These are phyloP conservation scores for Morpho deidamia DNA, from an alignment of 2,888 invertebrate species.

Conservation along the genomic window DNA sequence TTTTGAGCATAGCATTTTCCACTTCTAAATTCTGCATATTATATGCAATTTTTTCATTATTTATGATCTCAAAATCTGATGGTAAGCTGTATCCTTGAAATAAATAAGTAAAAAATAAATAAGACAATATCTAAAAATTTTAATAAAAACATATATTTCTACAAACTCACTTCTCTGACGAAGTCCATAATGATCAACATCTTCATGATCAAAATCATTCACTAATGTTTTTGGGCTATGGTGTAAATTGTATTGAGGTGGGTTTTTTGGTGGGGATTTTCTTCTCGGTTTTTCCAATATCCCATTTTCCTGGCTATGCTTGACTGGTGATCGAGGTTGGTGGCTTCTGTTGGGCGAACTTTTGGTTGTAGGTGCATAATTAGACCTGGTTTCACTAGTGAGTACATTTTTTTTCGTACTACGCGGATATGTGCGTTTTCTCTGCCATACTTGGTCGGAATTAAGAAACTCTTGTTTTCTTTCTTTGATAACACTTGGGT, in stretches of 20 bases:
- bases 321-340: slow-evolving; percentile 29
- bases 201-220: slow-evolving; percentile 36
- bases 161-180: slow-evolving; percentile 51
- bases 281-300: slow-evolving; percentile 22
- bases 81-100: slow-evolving; percentile 62
- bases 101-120: slow-evolving; percentile 28
- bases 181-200: slow-evolving; percentile 35
- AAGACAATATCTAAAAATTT: background rate
- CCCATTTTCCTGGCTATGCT: slow-evolving; percentile 31
- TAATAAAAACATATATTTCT: background rate
- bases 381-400: slow-evolving; percentile 38
- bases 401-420: slow-evolving; percentile 35
- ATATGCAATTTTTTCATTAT: slow-evolving; percentile 37
- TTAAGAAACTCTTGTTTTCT: slow-evolving; percentile 38
- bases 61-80: slow-evolving; percentile 43
- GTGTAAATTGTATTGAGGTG: slow-evolving; percentile 38
- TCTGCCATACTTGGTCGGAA: slow-evolving; percentile 39
- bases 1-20: slow-evolving; percentile 68
- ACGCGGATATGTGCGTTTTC: slow-evolving; percentile 33
- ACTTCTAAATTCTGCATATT: slow-evolving; percentile 62
- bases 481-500: slow-evolving; percentile 42
- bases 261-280: slow-evolving; percentile 33
- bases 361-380: slow-evolving; percentile 33
- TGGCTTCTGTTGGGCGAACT: slow-evolving; percentile 30
- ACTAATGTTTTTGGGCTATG: slow-evolving; percentile 48